A percentile compares a stretch with the other conserved stretches of the same genome.
Evolutionary conservation across 2,888 invertebrate species (phyloP).

Genomic region (Melanchra persicariae): DNA sequence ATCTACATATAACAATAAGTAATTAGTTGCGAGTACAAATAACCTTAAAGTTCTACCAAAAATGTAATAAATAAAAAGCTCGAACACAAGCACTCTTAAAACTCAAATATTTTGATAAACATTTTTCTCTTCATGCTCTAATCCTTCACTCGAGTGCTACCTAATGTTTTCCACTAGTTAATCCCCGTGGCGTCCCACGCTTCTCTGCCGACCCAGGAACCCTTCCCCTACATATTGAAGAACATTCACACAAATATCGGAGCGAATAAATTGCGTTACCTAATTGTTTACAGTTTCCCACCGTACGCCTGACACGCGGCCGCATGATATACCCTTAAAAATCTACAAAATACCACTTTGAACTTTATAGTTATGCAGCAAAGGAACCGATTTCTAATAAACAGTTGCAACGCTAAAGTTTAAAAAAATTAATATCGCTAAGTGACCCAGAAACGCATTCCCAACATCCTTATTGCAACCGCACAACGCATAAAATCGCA

Average conservation of each 20-base stretch:
- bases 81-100: background rate
- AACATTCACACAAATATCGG: slow-evolving; percentile 78
- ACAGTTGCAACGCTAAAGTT: slow-evolving; percentile 14
- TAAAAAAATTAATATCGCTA: slow-evolving; percentile 53
- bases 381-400: slow-evolving; percentile 45
- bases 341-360: slow-evolving; percentile 36
- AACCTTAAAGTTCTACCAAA: background rate
- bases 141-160: slow-evolving; percentile 56
- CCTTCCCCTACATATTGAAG: slow-evolving; percentile 65
- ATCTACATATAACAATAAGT: too few relatives aligned
- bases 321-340: slow-evolving; percentile 71
- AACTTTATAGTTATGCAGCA: slow-evolving; percentile 50
- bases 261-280: slow-evolving; percentile 86
- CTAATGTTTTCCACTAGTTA: slow-evolving; percentile 57
- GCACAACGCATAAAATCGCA: slow-evolving; percentile 52
- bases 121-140: slow-evolving; percentile 44
- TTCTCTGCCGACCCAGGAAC: slow-evolving; percentile 63
- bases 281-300: slow-evolving; percentile 87
- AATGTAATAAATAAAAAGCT: background rate
- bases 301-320: slow-evolving; percentile 88
- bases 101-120: slow-evolving; percentile 28
- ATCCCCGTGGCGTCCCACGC: slow-evolving; percentile 72
- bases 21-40: too few relatives aligned
- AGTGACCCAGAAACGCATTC: slow-evolving; percentile 43
- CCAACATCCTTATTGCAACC: slow-evolving; percentile 17